These are phyloP conservation scores for Gyps fulvus DNA, from an alignment of 2,113 vertebrate species.

Conservation along the genomic window DNA sequence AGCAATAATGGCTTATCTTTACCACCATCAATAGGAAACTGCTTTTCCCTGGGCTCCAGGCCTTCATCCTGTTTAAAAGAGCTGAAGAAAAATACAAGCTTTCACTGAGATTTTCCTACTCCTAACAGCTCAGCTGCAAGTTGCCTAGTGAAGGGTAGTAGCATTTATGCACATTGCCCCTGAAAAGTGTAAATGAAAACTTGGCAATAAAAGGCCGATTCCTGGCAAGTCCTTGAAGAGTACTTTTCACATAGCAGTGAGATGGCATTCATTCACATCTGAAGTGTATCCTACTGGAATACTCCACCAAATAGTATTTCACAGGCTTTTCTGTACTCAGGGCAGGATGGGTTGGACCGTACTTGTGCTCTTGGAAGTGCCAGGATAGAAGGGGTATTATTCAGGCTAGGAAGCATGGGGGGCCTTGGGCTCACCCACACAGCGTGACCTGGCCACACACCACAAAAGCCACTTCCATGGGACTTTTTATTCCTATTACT, in stretches of 20 bases:
- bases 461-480: not conserved
- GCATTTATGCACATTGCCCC: not conserved
- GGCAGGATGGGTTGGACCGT: not conserved
- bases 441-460: not conserved
- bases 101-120: not conserved
- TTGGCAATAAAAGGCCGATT: not conserved
- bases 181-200: not conserved
- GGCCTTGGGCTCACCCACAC: not conserved
- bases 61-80: not conserved
- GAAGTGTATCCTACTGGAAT: not conserved
- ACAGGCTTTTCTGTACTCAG: not conserved
- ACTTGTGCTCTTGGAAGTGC: not conserved
- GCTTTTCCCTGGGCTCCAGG: not conserved
- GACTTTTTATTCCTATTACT: not conserved
- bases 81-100: not conserved
- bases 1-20: not conserved
- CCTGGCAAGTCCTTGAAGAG: not conserved
- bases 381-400: not conserved
- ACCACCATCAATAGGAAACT: not conserved
- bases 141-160: not conserved
- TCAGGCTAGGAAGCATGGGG: not conserved
- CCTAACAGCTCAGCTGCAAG: not conserved
- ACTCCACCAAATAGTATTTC: not conserved
- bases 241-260: not conserved
- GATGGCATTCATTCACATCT: not conserved